Percentiles rank a stretch among this genome's conserved stretches.
Conservation (phyloP, 2,113 vertebrate genomes). For the Platichthys flesus region DNA sequence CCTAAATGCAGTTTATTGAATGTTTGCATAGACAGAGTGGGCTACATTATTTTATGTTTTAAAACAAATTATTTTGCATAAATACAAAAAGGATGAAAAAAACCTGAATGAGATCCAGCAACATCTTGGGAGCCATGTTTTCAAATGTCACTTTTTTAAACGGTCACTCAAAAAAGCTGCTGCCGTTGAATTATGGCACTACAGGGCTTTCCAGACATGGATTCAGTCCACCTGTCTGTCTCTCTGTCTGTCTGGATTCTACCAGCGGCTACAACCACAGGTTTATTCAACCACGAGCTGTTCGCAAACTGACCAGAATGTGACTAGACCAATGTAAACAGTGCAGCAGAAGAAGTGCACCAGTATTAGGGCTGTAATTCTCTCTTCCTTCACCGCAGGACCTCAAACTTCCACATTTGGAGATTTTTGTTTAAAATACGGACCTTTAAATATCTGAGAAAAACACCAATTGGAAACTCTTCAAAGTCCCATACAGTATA, state of each 20-base stretch:
- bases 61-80: too few relatives aligned
- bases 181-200: slow-evolving; percentile 45
- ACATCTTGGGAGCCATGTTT: too few relatives aligned
- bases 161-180: slow-evolving; percentile 42
- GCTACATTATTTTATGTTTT: too few relatives aligned
- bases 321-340: slow-evolving; percentile 69
- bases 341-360: slow-evolving; percentile 44
- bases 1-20: too few relatives aligned
- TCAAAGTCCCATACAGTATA: slow-evolving; percentile 45
- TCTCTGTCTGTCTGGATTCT: slow-evolving; percentile 61
- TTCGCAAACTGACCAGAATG: slow-evolving; percentile 66
- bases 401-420: slow-evolving; percentile 72
- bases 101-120: too few relatives aligned
- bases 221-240: slow-evolving; percentile 78
- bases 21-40: too few relatives aligned
- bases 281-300: slow-evolving; percentile 67
- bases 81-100: too few relatives aligned
- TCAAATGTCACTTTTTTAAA: slow-evolving; percentile 35
- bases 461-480: slow-evolving; percentile 59
- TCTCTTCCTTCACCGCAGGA: slow-evolving; percentile 69
- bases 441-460: slow-evolving; percentile 72
- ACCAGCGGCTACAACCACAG: slow-evolving; percentile 59
- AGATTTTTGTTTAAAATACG: slow-evolving; percentile 77
- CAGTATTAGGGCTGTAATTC: slow-evolving; percentile 70
- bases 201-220: slow-evolving; percentile 70